Base-by-base conservation (phyloP, 2,888 invertebrate genomes). In the Limnephilus marmoratus region DNA sequence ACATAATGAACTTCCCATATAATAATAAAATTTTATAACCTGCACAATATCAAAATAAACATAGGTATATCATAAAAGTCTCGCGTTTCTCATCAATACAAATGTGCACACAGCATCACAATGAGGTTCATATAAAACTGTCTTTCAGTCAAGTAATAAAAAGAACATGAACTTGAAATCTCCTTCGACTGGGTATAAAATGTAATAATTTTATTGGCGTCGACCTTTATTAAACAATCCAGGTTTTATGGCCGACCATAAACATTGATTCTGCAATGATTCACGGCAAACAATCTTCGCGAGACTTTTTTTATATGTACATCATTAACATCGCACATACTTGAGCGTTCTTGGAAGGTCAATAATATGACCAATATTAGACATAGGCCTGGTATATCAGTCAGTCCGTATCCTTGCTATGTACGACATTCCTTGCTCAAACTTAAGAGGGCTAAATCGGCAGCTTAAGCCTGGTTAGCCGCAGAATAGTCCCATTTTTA, bases 201-300 rank as follows among this genome's bases (percentile, higher is more conserved):
- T 68, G 24, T 24, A 83, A 83, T 24, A 83, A 83, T 41, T 83
- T 83, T 24, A 24, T 37, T 83, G 83, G 12, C 24, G 11, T 34
- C 37, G 83, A 41, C 29, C 45, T 86, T 45, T 45, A 45, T 86
- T 45, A 86, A n/a, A 45, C 49, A 86, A 86, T 49, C 86, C 86
- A 45, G 41, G 45, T 86, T 86, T 86, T 86, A 86, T 86, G 49
- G 86, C 45, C 45, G 49, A 45, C 86, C 86, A 29, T 86, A 86
- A 86, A 86, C 29, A n/a, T 41, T 49, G 29, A 86, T 85, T 85
- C 45, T 15, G 45, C n/a, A 29, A 49, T 86, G 86, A 86, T 86
- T 86, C 86, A 86, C 12, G 41, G 49, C 86, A 45, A 45, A 45
- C 29, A 86, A 86, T 86, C 49, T 86, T 49, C 12, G n/a, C 86